Conservation (phyloP, 2,113 vertebrate species). For the Ceyx melanurus region DNA sequence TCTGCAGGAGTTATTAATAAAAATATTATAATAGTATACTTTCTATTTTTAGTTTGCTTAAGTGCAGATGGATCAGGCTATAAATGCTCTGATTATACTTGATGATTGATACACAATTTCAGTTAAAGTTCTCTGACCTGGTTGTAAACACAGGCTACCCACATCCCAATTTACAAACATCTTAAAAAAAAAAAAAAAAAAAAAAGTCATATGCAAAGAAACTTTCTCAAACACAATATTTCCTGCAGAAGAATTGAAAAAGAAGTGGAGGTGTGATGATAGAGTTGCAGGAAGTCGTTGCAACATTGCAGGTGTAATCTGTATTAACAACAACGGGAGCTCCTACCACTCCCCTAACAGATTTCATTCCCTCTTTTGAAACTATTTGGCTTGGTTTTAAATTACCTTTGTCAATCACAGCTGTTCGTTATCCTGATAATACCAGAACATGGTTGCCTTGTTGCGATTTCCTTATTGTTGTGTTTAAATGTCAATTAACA, state of each 20-base stretch:
- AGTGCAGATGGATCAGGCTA: background rate
- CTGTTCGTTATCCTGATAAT: background rate
- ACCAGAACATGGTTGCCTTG: background rate
- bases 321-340: background rate
- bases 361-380: background rate
- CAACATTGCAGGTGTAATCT: background rate
- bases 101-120: background rate
- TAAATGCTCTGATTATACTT: background rate
- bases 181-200: background rate
- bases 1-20: background rate
- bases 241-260: background rate
- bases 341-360: background rate
- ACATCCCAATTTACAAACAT: background rate
- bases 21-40: background rate
- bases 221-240: background rate
- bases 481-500: background rate
- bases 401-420: background rate
- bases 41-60: slow-evolving; percentile 15
- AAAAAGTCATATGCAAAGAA: background rate
- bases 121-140: background rate
- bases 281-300: accelerated
- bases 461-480: background rate
- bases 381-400: background rate
- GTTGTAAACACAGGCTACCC: background rate
- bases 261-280: accelerated